These are phyloP conservation scores for Euthynnus affinis DNA, from an alignment of 2,797 vertebrate genomes.

Conservation along the genomic window DNA sequence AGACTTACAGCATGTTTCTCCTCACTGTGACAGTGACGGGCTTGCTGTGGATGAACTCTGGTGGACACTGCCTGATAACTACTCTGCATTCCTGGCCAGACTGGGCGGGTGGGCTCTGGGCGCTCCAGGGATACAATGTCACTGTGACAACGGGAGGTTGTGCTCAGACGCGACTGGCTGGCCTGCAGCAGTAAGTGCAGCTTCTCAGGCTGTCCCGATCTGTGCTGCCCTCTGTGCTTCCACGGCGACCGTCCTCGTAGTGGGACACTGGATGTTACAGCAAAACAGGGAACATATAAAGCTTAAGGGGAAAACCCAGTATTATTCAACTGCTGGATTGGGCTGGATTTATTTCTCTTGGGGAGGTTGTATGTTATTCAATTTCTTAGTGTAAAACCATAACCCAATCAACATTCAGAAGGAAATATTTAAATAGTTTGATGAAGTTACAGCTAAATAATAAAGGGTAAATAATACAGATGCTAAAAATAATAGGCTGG, in stretches of 20 bases:
- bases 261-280: slow-evolving; percentile 81
- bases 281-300: not conserved
- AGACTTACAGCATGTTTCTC: slow-evolving; percentile 39
- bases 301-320: not conserved
- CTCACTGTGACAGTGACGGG: slow-evolving; percentile 51
- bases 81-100: slow-evolving; percentile 85
- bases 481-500: not conserved
- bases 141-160: slow-evolving; percentile 48
- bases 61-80: slow-evolving; percentile 71
- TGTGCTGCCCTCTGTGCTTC: slow-evolving; percentile 81
- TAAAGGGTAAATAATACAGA: not conserved
- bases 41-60: slow-evolving; percentile 65
- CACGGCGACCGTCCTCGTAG: slow-evolving; percentile 85
- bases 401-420: not conserved
- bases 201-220: slow-evolving; percentile 87
- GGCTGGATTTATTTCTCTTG: not conserved
- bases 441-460: not conserved
- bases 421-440: not conserved
- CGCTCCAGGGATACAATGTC: slow-evolving; percentile 55
- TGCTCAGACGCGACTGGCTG: slow-evolving; percentile 87
- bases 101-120: slow-evolving; percentile 76
- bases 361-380: not conserved
- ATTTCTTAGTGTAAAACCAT: not conserved
- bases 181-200: slow-evolving; percentile 89
- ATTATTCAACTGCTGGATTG: not conserved